A percentile compares a stretch with the other conserved stretches of the same genome.
Conservation (phyloP, 2,797 vertebrate species). For the Nannoperca obscura region DNA sequence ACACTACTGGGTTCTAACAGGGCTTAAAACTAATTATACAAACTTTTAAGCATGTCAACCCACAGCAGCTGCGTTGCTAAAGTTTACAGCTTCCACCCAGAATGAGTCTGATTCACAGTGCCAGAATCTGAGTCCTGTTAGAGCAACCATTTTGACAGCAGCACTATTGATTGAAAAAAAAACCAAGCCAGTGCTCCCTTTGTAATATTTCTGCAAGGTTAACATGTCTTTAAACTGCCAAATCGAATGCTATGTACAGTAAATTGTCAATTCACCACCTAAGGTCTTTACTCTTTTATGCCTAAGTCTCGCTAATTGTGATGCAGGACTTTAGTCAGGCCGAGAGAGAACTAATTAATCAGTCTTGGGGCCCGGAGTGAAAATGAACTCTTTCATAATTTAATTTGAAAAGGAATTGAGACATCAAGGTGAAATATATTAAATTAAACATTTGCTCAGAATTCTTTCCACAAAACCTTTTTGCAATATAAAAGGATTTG, state of each 20-base stretch:
- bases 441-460: constrained; percentile 8
- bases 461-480: not conserved
- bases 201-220: not conserved
- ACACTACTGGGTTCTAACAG: not conserved
- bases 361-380: not conserved
- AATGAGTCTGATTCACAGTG: not conserved
- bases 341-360: constrained; percentile 10
- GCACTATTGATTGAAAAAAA: not conserved
- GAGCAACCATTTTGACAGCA: not conserved
- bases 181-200: not conserved
- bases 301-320: not conserved
- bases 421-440: constrained; percentile 15
- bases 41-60: not conserved
- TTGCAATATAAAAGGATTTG: constrained; percentile 5
- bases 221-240: not conserved
- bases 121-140: not conserved
- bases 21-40: not conserved
- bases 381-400: constrained; percentile 17
- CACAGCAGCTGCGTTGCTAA: not conserved
- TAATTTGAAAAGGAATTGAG: constrained; percentile 7
- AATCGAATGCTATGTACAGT: not conserved
- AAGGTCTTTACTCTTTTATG: not conserved
- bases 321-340: constrained; percentile 12
- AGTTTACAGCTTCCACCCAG: not conserved
- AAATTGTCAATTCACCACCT: not conserved